phyloP scores from a whole-genome alignment of 2,113 vertebrate genomes.

The Rhombomys opimus region DNA sequence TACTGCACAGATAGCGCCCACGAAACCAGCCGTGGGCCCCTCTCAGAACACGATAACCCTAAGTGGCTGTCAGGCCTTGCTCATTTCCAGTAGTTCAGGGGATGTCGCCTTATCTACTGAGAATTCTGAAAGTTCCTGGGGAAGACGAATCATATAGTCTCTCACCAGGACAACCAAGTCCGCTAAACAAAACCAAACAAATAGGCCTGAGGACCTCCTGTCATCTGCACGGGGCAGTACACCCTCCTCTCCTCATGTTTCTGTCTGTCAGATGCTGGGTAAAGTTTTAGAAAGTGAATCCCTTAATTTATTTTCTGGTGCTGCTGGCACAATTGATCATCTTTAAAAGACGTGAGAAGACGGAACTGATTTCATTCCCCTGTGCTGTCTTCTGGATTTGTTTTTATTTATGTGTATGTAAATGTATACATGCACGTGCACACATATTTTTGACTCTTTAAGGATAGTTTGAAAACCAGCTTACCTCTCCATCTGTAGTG shows the following conservation, averaged over 20 bases:
- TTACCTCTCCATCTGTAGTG: not conserved
- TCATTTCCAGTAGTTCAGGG: constrained; percentile 30
- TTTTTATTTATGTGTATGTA: not conserved
- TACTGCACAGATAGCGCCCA: constrained; percentile 73
- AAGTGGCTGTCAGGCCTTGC: constrained; percentile 70
- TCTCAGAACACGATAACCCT: constrained; percentile 68
- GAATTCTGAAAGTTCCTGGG: constrained; percentile 63
- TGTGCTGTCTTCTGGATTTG: not conserved
- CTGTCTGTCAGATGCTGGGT: not conserved
- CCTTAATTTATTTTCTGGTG: not conserved
- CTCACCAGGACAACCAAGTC: not conserved
- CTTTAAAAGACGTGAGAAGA: constrained; percentile 1
- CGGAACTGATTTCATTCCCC: not conserved
- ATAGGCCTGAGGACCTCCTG: not conserved
- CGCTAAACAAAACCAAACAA: not conserved
- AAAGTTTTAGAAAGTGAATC: constrained; percentile 36
- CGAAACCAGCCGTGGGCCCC: constrained; percentile 57
- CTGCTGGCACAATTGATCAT: not conserved
- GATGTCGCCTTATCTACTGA: constrained; percentile 70
- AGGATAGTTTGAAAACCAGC: constrained; percentile 29
- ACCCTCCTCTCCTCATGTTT: not conserved
- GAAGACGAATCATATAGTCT: not conserved
- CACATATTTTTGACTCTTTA: not conserved
- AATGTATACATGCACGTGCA: not conserved
- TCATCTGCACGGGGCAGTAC: not conserved